Base-by-base conservation (phyloP, 2,888 invertebrate species). In the Unio pictorum region DNA sequence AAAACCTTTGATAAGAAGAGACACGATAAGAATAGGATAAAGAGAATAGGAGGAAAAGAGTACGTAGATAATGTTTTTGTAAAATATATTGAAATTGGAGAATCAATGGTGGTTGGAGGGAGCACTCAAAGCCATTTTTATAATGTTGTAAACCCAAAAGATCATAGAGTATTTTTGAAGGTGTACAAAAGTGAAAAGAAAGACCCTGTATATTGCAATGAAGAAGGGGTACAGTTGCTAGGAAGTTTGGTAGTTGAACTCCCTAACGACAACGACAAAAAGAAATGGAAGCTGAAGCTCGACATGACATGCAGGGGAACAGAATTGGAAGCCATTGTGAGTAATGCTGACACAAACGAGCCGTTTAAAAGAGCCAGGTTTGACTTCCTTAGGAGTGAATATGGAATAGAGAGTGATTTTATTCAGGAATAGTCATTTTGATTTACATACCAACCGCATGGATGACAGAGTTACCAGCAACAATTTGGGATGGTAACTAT, bases 301-400 rank as follows among this genome's bases (percentile, higher is more conserved):
- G 66, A 66, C 55, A 74, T 76, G 74, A 73, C 71, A 2, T 76
- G 75, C 30, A 57, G 74, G 30, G 76, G 76, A 55, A 76, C 76
- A 17, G 76, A 76, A 55, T 58, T 78, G 1, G 74, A 76, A 55
- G 76, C 78, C 0, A 58, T 66, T 17, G 78, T 34, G 34, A 7
- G 34, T 34, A 8, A 34, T 34, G 34, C 7, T 7, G 34, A 34
- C 7, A 34, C 34, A 7, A 7, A 34, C 7, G 34, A 34, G 34
- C 1, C 1, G 34, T 34, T 34, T 34, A 34, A 34, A 34, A 34
- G 8, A 34, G 0, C 1, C 7, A 34, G 34, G 34, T 34, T 34
- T 34, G 34, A 34, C 34, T 34, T 34, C 34, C 34, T 34, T 34
- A 34, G 7, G 34, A 34, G 34, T 1, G 34, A 34, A 7, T 34